Evolutionary conservation across 2,113 vertebrate genomes (phyloP).

Genomic region (Chitala chitala): DNA sequence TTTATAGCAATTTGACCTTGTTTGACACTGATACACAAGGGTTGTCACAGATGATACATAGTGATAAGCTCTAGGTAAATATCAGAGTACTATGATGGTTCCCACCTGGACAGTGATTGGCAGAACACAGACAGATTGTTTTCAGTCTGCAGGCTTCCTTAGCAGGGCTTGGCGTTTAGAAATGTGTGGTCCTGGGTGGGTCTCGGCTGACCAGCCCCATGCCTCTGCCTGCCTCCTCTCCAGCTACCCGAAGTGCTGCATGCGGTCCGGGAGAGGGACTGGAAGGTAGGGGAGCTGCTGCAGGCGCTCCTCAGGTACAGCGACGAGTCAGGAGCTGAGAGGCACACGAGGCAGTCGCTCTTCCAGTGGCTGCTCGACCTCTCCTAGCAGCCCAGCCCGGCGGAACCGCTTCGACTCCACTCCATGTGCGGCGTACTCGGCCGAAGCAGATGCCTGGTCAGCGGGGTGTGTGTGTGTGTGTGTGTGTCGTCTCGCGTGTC

Average conservation of each 20-base stretch:
- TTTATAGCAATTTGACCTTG: background rate
- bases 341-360: constrained; percentile 55
- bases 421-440: constrained; percentile 34
- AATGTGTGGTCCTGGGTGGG: constrained; percentile 19
- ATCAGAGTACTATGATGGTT: too few relatives aligned
- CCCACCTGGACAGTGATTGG: too few relatives aligned
- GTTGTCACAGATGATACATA: background rate
- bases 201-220: constrained; percentile 18
- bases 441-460: constrained; percentile 30
- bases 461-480: constrained; percentile 30
- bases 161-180: background rate
- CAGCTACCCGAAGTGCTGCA: constrained; percentile 74
- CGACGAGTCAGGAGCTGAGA: constrained; percentile 53
- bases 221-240: constrained; percentile 22
- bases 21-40: background rate
- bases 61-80: background rate
- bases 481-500: constrained; percentile 33
- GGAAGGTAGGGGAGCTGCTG: constrained; percentile 82
- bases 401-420: background rate
- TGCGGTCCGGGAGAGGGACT: constrained; percentile 69
- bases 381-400: constrained; percentile 53
- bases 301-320: constrained; percentile 82
- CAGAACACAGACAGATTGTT: background rate
- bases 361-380: constrained; percentile 86
- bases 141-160: background rate